These are phyloP conservation scores for Percopsis omiscomaycus DNA, from an alignment of 2,797 vertebrate species.

Conservation along the genomic window DNA sequence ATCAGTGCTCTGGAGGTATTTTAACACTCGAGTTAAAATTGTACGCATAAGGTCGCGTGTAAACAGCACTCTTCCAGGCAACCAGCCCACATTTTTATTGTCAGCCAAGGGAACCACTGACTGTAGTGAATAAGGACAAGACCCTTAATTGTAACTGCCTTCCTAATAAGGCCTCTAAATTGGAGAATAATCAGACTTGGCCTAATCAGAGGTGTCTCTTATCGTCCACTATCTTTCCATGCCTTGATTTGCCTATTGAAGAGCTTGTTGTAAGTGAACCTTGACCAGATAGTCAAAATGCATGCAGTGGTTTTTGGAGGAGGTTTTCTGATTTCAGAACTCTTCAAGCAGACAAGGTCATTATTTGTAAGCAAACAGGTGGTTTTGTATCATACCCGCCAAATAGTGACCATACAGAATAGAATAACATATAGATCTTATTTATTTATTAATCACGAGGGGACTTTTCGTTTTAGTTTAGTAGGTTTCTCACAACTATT, in stretches of 20 bases:
- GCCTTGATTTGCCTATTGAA: slow-evolving; percentile 55
- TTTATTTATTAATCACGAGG: too few species aligned
- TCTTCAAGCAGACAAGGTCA: not conserved
- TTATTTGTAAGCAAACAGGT: not conserved
- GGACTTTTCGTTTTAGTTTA: too few species aligned
- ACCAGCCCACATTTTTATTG: slow-evolving; percentile 39
- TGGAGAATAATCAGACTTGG: slow-evolving; percentile 57
- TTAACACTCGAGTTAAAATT: slow-evolving; percentile 20
- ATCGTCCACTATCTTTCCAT: slow-evolving; percentile 29
- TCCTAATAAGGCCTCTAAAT: slow-evolving; percentile 47
- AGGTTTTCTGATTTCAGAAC: slow-evolving; percentile 1
- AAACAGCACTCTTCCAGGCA: slow-evolving; percentile 32
- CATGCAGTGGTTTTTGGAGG: slow-evolving; percentile 30
- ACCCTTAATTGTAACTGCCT: slow-evolving; percentile 51
- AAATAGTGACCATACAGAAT: too few species aligned
- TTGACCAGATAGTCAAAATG: slow-evolving; percentile 51
- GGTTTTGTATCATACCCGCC: too few species aligned
- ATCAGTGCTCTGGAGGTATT: slow-evolving; percentile 34
- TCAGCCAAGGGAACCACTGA: slow-evolving; percentile 20
- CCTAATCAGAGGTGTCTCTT: slow-evolving; percentile 65
- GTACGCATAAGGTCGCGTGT: slow-evolving; percentile 12
- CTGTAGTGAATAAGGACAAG: slow-evolving; percentile 30
- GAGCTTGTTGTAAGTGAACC: slow-evolving; percentile 39
- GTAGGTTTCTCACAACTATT: too few species aligned
- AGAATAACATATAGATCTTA: too few species aligned